phyloP scores from a whole-genome alignment of 2,797 vertebrate species.

The Molossus alvarezi region DNA sequence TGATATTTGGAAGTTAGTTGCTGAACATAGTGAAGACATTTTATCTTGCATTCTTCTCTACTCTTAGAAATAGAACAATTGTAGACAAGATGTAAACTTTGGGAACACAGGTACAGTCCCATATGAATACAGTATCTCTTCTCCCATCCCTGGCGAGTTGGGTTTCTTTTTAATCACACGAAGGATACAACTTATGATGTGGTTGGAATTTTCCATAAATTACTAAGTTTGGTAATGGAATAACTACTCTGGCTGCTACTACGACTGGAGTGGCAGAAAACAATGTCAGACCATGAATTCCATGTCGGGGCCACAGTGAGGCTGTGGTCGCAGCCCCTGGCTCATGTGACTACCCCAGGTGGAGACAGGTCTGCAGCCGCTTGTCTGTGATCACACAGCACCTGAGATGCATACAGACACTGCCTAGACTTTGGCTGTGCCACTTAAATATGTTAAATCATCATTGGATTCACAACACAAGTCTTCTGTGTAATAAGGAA shows the following conservation, averaged over 20 bases:
- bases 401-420: not conserved
- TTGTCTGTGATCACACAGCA: not conserved
- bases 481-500: not conserved
- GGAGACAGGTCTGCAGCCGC: not conserved
- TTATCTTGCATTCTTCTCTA: not conserved
- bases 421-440: not conserved
- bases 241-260: not conserved
- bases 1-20: slow-evolving; percentile 2
- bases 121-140: not conserved
- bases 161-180: not conserved
- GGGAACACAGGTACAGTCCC: not conserved
- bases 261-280: not conserved
- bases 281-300: not conserved
- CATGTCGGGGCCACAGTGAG: not conserved
- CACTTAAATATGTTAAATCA: not conserved
- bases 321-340: no score
- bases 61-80: not conserved
- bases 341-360: rapidly evolving
- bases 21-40: not conserved
- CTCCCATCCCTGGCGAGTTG: not conserved
- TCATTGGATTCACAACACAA: not conserved
- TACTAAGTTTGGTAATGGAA: not conserved
- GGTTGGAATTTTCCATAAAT: not conserved
- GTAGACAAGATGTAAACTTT: not conserved
- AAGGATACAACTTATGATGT: not conserved